Base-by-base conservation (phyloP, 2,797 vertebrate genomes). In the Onychomys torridus region DNA sequence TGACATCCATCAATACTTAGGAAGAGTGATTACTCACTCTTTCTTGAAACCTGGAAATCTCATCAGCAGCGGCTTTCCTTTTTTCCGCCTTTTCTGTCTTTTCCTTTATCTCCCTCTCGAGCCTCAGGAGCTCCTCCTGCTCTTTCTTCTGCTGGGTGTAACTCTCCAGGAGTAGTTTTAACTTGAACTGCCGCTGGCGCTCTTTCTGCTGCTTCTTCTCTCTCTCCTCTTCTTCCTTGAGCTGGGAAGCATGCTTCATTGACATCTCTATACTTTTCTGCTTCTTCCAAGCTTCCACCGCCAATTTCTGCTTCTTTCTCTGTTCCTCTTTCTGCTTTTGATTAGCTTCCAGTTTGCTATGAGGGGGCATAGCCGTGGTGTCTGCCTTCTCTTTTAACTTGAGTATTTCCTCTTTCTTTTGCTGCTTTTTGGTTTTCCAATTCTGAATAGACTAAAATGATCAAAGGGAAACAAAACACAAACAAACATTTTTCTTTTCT, bases 341-440 rank as follows among this genome's bases (percentile, higher is more conserved):
- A 73, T 94, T 97, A 95, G 97, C 98, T 96, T 97, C 98, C 75
- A 2, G 85, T 67, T 98, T 96, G 87, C 97, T 97, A 85, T 86
- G 95, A 95, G 97, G 96, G 81, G 93, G 98, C 73, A 84, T 97
- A 17, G 98, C 92, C 8, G 92, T 89, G 67, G 98, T 98, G 65
- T 98, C 98, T 7, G 90, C 95, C 95, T 99, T 98, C 79, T 98
- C 97, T 92, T 99, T 99, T 69, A 97, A 96, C 93, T 99, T 99
- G 91, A 99, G 97, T 32, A 98, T 98, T 77, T 92, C 97, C 95
- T 98, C 97, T 32, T 91, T 99, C 97, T 99, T 98, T 96, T 98
- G 97, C 85, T 98, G 97, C 92, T 99, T 99, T 93, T 98, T 98
- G 92, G 98, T 96, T 98, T 99, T 99, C 99, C 99, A 99, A 67